Base-by-base conservation (phyloP, 2,113 vertebrate species). In the Pardalotus punctatus region DNA sequence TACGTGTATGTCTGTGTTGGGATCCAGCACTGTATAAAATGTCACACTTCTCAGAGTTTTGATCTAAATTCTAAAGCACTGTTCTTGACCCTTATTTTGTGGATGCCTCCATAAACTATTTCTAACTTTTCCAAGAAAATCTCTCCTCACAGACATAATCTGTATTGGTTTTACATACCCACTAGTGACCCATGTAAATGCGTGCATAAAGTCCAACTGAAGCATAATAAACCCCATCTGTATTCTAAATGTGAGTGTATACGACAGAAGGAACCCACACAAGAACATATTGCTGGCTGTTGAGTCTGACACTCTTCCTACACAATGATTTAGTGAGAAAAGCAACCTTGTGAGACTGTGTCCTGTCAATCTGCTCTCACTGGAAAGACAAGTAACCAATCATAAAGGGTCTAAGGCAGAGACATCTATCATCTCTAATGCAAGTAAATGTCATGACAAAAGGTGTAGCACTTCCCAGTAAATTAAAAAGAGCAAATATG, bases 231-330 rank as follows among this genome's bases (percentile, higher is more conserved):
- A 92, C 20, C 40, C 36, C n/a, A 6, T 83, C 66, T 77, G 45
- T 72, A n/a, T 78, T 70, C 80, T 61, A 72, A 62, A 56, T 65
- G 43, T 54, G 58, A 86, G 45, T n/a, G n/a, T 51, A 33, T 3
- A 3, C 2, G 43, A 80, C 76, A 86, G 89, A 86, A 88, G 80
- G 76, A 88, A 48, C 58, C 76, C 64, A 36, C 64, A 70, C 69
- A 83, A 22, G 73, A 77, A 50, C 58, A 80, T 86, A 80, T 64
- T 96, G 83, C 67, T 95, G 83, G 58, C 67, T 91, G 83, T 95
- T 96, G 91, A n/a, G 92, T 82, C 94, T 94, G 71, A 81, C 77
- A 7, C 42, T 69, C 71, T 60, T 94, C 88, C 61, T 79, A 82
- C 89, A 61, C 24, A 48, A 11, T 13, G 50, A 57, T 61, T 86